Percentiles rank a stretch among this genome's conserved stretches.
These are phyloP conservation scores for Chloroceryle amazona DNA, from an alignment of 2,797 vertebrate genomes.

Conservation along the genomic window DNA sequence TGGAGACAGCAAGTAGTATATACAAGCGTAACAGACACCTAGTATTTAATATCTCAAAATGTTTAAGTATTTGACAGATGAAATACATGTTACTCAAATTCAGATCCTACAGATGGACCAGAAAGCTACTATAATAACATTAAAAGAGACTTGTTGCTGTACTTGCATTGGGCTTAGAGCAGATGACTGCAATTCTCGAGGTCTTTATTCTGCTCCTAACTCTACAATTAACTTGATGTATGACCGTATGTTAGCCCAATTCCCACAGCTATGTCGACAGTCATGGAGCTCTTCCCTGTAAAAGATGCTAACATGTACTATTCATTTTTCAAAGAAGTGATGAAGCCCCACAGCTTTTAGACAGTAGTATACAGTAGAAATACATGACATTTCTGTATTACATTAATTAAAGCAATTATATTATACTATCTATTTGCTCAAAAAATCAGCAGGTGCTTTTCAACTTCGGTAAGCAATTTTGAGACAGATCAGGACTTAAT, in stretches of 20 bases:
- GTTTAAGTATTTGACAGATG: conserved; percentile 38
- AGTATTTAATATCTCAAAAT: conserved; percentile 6
- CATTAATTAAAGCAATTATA: neutral
- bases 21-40: conserved; percentile 40
- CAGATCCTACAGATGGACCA: neutral
- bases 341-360: neutral
- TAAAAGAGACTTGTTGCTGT: neutral
- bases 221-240: neutral
- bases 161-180: rapidly evolving
- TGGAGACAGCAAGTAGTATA: conserved; percentile 10
- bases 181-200: neutral
- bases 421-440: neutral
- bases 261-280: neutral
- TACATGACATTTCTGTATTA: neutral
- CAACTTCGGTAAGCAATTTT: neutral
- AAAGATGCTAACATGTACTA: neutral
- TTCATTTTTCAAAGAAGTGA: neutral
- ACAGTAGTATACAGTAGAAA: neutral
- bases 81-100: neutral
- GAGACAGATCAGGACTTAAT: neutral
- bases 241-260: neutral
- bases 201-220: neutral
- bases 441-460: neutral
- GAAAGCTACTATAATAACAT: neutral
- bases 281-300: neutral